Evolutionary conservation across 2,113 vertebrate genomes (phyloP).

Genomic region (Poecile atricapillus): DNA sequence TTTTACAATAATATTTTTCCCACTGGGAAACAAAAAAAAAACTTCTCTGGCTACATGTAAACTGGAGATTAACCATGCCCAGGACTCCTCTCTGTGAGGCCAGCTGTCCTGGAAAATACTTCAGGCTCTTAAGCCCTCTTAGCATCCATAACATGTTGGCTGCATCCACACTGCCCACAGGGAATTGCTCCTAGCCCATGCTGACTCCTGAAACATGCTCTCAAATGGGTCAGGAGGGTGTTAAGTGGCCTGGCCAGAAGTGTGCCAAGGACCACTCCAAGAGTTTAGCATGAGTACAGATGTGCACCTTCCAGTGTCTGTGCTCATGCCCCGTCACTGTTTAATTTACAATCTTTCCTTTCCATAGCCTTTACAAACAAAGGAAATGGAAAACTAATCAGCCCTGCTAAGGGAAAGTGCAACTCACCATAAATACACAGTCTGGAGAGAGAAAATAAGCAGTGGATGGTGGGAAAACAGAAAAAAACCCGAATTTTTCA

Average conservation of each 20-base stretch:
- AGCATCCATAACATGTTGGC: slow-evolving; percentile 52
- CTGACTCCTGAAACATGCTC: not conserved
- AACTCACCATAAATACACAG: not conserved
- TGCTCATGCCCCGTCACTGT: not conserved
- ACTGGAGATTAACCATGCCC: slow-evolving; percentile 22
- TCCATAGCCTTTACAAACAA: slow-evolving; percentile 42
- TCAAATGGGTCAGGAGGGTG: not conserved
- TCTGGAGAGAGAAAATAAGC: slow-evolving; percentile 12
- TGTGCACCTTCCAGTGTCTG: not conserved
- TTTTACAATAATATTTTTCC: not conserved
- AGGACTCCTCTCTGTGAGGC: slow-evolving; percentile 17
- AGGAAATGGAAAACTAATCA: slow-evolving; percentile 59
- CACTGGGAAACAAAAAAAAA: fast-evolving
- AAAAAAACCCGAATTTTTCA: not conserved
- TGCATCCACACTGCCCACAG: not conserved
- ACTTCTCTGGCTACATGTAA: not conserved
- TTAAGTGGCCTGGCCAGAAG: not conserved
- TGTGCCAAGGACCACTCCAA: not conserved
- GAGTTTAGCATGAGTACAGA: not conserved
- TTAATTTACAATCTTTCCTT: slow-evolving; percentile 3
- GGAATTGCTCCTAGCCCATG: not conserved
- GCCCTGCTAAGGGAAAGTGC: not conserved
- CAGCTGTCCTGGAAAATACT: slow-evolving; percentile 63
- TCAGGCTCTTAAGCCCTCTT: slow-evolving; percentile 32
- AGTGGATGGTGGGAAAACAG: not conserved